These are phyloP conservation scores for Ceratosolen fusciceps DNA, from an alignment of 1,140 invertebrate species.

Conservation along the genomic window DNA sequence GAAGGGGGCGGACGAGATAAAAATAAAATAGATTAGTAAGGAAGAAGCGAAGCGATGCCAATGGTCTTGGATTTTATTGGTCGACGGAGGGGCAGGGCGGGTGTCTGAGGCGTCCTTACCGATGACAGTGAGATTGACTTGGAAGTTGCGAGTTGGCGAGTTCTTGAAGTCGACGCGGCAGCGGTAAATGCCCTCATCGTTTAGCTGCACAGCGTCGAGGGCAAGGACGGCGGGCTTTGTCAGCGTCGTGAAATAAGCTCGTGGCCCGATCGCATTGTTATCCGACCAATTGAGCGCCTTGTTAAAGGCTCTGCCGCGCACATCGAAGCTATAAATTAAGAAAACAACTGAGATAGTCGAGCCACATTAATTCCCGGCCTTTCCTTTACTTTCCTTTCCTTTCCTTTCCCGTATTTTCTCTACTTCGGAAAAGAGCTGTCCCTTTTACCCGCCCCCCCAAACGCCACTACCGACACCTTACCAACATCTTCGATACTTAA, in stretches of 20 bases:
- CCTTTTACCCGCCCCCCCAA: no score
- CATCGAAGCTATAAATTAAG: conserved; percentile 79
- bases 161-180: conserved; percentile 93
- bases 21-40: no score
- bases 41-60: conserved; percentile 7
- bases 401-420: no score
- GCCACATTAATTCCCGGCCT: no score
- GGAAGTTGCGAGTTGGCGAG: conserved; percentile 89
- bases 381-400: no score
- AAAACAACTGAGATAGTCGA: no score
- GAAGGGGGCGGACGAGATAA: no score
- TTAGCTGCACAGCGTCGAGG: conserved; percentile 83
- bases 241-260: conserved; percentile 83
- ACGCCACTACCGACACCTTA: no score
- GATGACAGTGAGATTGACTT: conserved; percentile 91
- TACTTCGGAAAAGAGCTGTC: no score
- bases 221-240: conserved; percentile 83
- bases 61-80: not conserved
- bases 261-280: conserved; percentile 81
- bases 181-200: conserved; percentile 88
- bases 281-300: conserved; percentile 86
- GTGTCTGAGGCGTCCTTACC: conserved; percentile 75
- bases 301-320: conserved; percentile 82
- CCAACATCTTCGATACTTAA: no score
- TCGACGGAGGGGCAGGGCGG: not conserved